Evolutionary conservation across 2,113 vertebrate genomes (phyloP).

Genomic region (Oreamnos americanus): DNA sequence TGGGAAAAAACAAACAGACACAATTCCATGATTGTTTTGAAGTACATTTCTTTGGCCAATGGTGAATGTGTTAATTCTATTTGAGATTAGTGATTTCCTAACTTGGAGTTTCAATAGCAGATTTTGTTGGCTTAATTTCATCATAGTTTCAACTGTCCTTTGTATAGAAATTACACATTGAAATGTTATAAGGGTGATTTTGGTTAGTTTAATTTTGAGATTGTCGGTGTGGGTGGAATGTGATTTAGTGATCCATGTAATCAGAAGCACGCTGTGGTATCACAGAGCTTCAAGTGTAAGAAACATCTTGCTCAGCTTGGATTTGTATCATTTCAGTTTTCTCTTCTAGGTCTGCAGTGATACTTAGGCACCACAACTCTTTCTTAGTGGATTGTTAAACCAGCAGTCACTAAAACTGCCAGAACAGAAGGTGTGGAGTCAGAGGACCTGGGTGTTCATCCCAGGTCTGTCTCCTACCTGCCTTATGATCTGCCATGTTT

Average conservation of each 20-base stretch:
- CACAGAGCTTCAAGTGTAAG: not conserved
- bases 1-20: not conserved
- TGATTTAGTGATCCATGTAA: not conserved
- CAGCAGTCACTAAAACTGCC: not conserved
- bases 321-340: not conserved
- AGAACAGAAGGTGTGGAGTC: not conserved
- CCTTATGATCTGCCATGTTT: not conserved
- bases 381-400: not conserved
- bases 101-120: not conserved
- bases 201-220: not conserved
- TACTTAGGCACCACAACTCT: not conserved
- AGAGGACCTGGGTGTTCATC: not conserved
- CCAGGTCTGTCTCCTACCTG: not conserved
- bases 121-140: not conserved
- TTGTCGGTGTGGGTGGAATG: not conserved
- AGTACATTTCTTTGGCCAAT: not conserved
- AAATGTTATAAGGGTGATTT: not conserved
- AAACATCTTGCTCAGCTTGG: not conserved
- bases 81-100: not conserved
- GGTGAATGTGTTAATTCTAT: not conserved
- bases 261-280: not conserved
- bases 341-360: not conserved
- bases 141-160: not conserved
- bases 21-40: not conserved
- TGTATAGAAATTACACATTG: not conserved